Percentiles rank a stretch among this genome's conserved stretches.
These are phyloP conservation scores for Augochlorella aurata DNA, from an alignment of 2,888 invertebrate genomes.

Conservation along the genomic window DNA sequence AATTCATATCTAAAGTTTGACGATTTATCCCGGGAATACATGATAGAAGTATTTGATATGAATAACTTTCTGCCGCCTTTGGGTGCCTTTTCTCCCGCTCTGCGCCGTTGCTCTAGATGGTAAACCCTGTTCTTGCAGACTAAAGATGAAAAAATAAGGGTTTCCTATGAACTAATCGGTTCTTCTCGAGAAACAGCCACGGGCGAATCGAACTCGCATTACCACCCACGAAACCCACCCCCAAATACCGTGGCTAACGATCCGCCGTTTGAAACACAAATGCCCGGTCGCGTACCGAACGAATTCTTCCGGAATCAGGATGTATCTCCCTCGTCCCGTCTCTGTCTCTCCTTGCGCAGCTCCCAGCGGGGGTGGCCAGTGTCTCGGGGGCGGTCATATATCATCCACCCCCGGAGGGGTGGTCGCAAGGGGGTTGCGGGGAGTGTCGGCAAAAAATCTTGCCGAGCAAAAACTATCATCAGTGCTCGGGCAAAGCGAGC, in stretches of 20 bases:
- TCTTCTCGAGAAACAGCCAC: neutral
- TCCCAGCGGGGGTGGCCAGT: slow-evolving; percentile 77
- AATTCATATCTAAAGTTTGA: too few relatives aligned
- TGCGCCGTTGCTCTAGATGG: neutral
- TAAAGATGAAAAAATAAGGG: too few relatives aligned
- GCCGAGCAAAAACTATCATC: slow-evolving; percentile 81
- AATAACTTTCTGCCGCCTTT: too few relatives aligned
- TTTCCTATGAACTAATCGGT: too few relatives aligned
- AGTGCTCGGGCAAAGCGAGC: slow-evolving; percentile 80
- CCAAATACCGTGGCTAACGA: slow-evolving; percentile 34
- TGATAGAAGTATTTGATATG: too few relatives aligned
- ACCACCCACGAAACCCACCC: slow-evolving; percentile 3
- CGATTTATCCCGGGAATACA: too few relatives aligned
- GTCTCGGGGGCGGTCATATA: slow-evolving; percentile 82
- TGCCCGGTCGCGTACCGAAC: slow-evolving; percentile 62
- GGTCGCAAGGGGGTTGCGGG: slow-evolving; percentile 66
- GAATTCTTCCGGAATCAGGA: slow-evolving; percentile 78
- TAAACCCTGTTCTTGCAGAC: neutral
- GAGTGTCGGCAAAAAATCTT: slow-evolving; percentile 75
- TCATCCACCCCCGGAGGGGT: slow-evolving; percentile 78
- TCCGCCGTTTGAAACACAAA: slow-evolving; percentile 58
- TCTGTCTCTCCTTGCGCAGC: slow-evolving; percentile 66
- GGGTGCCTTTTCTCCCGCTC: too few relatives aligned
- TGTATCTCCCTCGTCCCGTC: slow-evolving; percentile 67
- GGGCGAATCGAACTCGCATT: neutral